phyloP scores from a whole-genome alignment of 1,140 invertebrate genomes.

The Drosophila mayri region DNA sequence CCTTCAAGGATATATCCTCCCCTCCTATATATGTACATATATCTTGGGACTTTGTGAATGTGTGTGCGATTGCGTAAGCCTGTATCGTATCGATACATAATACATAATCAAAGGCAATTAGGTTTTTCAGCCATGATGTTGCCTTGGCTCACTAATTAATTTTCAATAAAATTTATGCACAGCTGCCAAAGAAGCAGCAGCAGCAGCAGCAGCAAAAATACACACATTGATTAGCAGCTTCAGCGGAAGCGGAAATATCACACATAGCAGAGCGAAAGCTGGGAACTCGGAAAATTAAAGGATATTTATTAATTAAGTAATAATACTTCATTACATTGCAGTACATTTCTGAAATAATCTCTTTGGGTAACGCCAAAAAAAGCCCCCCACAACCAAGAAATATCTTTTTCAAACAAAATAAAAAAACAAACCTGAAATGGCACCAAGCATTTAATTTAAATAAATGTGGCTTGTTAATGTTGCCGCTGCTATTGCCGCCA shows the following conservation, averaged over 20 bases:
- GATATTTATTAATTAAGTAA: too few species aligned
- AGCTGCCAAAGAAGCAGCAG: constrained; percentile 6
- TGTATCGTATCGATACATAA: constrained; percentile 61
- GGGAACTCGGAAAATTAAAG: background rate
- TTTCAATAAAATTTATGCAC: constrained; percentile 65
- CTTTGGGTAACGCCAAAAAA: background rate
- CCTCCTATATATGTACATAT: too few species aligned
- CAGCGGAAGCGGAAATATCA: constrained; percentile 1
- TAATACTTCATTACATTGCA: background rate
- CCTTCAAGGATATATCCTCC: background rate
- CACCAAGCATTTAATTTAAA: constrained; percentile 25
- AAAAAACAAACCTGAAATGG: background rate
- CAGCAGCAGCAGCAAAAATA: background rate
- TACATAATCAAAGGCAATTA: constrained; percentile 75
- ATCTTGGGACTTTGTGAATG: constrained; percentile 20
- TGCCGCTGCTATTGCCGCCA: constrained; percentile 1
- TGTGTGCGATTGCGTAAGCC: constrained; percentile 47
- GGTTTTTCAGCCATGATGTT: constrained; percentile 47
- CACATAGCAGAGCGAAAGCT: background rate
- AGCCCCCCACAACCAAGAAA: background rate
- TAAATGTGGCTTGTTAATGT: constrained; percentile 31
- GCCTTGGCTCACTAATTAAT: constrained; percentile 61
- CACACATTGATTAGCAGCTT: constrained; percentile 4
- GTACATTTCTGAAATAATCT: constrained; percentile 3
- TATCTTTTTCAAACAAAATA: background rate